Evolutionary conservation across 1,140 invertebrate species (phyloP), one percentile per base, ranked within the genome.

Genomic region (Tetraneura akinire): DNA sequence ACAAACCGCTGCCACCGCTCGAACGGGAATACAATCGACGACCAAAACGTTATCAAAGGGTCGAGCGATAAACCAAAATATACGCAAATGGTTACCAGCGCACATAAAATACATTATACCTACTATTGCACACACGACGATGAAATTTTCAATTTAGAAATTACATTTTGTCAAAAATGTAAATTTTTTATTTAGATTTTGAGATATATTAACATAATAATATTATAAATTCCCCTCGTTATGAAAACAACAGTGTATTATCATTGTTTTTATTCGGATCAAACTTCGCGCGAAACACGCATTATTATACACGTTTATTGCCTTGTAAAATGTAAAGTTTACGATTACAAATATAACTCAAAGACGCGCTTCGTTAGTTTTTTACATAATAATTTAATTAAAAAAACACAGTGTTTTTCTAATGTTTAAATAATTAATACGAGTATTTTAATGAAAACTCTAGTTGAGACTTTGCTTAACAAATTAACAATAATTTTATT

Each of bases 331-430:
- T 11, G 16, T 32, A 51, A 71, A 49, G 23, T 71, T 71, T 49
- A 51, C 23, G 68, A 51, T 23, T 68, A 11, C 64, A 16, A 23
- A 8, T n/a, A n/a, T n/a, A n/a, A 37, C 45, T 71, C 26, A 29
- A 51, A 71, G 45, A 47, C 13, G 47, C 66, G 45, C 16, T n/a
- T n/a, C 13, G 49, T 71, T 71, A 29, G 68, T 71, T n/a, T 32
- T 51, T 8, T 4, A 51, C 68, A 51, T n/a, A 71, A 71, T 71
- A 71, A 51, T 71, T 71, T 71, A 51, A 71, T 71, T 71, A 49
- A 26, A 2, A 23, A 10, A 71, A 9, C 9, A 29, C 47, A 29
- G 26, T 57, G 26, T 23, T 23, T 26, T 13, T 57, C 53, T 57
- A 26, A n/a, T 57, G 13, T 26, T 53, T 18, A 18, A 8, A 37